Evolutionary conservation across 1,140 invertebrate genomes (phyloP).

Genomic region (Chymomyza costata): DNA sequence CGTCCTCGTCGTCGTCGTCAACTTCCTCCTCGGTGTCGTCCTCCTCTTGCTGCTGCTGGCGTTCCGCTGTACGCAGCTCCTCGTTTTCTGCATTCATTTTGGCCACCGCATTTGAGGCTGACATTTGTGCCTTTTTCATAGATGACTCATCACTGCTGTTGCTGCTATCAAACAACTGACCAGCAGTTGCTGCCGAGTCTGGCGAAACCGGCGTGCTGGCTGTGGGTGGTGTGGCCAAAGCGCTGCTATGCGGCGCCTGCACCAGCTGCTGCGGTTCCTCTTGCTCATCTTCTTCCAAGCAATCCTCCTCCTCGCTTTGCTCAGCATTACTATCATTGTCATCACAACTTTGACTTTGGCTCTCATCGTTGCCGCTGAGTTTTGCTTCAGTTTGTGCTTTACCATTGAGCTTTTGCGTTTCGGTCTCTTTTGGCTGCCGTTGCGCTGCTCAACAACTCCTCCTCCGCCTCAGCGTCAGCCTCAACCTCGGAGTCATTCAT

Average conservation of each 20-base stretch:
- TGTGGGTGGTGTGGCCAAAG: constrained; percentile 55
- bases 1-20: constrained; percentile 5
- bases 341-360: background rate
- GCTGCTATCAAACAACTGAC: constrained; percentile 69
- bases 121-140: constrained; percentile 69
- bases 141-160: constrained; percentile 65
- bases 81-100: constrained; percentile 41
- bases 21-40: constrained; percentile 20
- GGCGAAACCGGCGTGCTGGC: constrained; percentile 63
- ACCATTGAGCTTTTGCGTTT: constrained; percentile 12
- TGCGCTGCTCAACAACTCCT: background rate
- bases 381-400: background rate
- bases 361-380: background rate
- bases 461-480: background rate
- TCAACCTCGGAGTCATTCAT: background rate
- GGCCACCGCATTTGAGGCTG: constrained; percentile 57
- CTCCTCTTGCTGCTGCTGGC: no score
- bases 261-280: constrained; percentile 16
- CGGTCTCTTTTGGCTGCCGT: constrained; percentile 35
- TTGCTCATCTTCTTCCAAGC: constrained; percentile 16
- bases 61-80: constrained; percentile 21
- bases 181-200: constrained; percentile 65
- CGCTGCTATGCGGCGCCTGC: constrained; percentile 60
- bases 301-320: constrained; percentile 24
- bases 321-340: constrained; percentile 5